phyloP scores from a whole-genome alignment of 2,888 invertebrate genomes.

The Cremastinae sp. region DNA sequence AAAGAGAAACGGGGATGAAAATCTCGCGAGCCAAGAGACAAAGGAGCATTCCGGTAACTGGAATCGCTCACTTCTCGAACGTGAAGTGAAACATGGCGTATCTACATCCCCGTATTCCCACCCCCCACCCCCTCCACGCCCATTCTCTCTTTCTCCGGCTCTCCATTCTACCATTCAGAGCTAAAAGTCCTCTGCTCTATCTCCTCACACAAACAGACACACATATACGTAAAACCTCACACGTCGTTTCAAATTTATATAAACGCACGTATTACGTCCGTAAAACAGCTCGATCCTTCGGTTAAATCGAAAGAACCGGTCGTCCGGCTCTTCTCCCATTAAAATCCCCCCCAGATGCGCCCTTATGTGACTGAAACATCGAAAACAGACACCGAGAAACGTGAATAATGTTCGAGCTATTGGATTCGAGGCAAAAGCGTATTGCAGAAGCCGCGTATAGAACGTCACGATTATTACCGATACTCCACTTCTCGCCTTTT shows the following conservation, averaged over 20 bases:
- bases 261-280: constrained; percentile 1
- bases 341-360: background rate
- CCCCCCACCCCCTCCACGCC: constrained; percentile 27
- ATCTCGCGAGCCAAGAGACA: constrained; percentile 71
- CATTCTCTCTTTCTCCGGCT: constrained; percentile 56
- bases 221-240: background rate
- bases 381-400: background rate
- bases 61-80: constrained; percentile 74
- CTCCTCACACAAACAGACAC: constrained; percentile 19
- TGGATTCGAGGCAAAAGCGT: constrained; percentile 36
- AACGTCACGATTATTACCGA: constrained; percentile 75
- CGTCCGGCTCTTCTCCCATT: background rate
- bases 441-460: constrained; percentile 54
- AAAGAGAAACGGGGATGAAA: constrained; percentile 30
- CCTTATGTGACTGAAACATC: constrained; percentile 9
- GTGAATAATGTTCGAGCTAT: constrained; percentile 16
- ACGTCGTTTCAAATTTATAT: constrained; percentile 7
- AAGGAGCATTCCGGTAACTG: constrained; percentile 76
- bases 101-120: constrained; percentile 74
- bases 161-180: constrained; percentile 64
- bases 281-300: background rate
- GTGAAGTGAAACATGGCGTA: constrained; percentile 77
- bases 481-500: constrained; percentile 77
- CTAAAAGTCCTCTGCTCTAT: constrained; percentile 56
- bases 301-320: constrained; percentile 5